Evolutionary conservation across 2,888 invertebrate genomes (phyloP).

Genomic region (Notocelia uddmanniana): DNA sequence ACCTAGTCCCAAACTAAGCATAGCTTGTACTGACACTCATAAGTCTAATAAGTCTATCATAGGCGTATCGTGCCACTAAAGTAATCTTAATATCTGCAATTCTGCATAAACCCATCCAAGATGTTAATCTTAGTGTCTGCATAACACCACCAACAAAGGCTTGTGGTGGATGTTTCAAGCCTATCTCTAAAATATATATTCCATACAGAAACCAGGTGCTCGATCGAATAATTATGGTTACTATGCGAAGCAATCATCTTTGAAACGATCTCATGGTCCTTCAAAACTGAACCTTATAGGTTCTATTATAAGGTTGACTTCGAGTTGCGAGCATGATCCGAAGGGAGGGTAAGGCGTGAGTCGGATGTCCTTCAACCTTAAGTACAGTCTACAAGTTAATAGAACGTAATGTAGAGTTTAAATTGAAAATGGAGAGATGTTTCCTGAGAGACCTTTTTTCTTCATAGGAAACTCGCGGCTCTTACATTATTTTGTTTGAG

Average conservation of each 20-base stretch:
- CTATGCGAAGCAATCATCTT: slow-evolving; percentile 26
- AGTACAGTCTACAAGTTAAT: slow-evolving; percentile 13
- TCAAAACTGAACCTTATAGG: background rate
- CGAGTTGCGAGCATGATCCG: background rate
- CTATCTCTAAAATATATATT: slow-evolving; percentile 21
- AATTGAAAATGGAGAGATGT: background rate
- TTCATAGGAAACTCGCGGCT: no score
- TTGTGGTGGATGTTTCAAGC: background rate
- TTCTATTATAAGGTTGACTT: background rate
- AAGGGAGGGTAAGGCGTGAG: slow-evolving; percentile 14
- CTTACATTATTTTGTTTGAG: no score
- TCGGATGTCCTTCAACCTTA: slow-evolving; percentile 14
- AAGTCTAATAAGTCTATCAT: no score
- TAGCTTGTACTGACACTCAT: no score
- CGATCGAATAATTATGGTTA: slow-evolving; percentile 32
- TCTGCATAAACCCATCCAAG: no score
- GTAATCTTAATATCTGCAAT: no score
- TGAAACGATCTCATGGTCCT: background rate
- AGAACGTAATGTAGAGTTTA: slow-evolving; percentile 7
- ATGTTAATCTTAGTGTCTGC: background rate
- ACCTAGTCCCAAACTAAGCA: no score
- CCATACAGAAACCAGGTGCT: slow-evolving; percentile 30
- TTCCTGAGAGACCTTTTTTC: no score
- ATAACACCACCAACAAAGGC: slow-evolving; percentile 17
- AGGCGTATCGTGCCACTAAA: no score